Evolutionary conservation across 2,797 vertebrate species (phyloP).

Genomic region (Caiman crocodilus): DNA sequence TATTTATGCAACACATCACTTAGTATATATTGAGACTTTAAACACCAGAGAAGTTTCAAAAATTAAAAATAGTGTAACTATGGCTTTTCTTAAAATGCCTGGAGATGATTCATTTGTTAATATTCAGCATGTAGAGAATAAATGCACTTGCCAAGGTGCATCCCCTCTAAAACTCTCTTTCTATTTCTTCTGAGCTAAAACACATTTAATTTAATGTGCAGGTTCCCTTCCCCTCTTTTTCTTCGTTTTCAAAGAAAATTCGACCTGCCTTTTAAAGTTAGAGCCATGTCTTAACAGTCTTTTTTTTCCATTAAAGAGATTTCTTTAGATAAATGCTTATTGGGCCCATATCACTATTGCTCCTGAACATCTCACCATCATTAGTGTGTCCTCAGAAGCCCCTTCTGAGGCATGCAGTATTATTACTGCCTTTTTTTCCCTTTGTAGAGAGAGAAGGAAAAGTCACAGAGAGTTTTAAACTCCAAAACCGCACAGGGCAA

Average conservation of each 20-base stretch:
- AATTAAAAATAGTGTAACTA: background rate
- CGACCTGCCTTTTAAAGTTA: background rate
- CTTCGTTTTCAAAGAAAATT: background rate
- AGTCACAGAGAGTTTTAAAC: too few relatives aligned
- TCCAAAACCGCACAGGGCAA: too few relatives aligned
- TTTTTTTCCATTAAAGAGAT: too few relatives aligned
- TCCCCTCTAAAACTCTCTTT: background rate
- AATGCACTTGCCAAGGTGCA: background rate
- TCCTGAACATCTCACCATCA: too few relatives aligned
- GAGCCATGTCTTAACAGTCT: background rate
- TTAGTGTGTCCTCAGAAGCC: too few relatives aligned
- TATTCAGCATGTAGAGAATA: background rate
- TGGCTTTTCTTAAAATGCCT: background rate
- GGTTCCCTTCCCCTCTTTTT: background rate
- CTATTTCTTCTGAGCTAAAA: background rate
- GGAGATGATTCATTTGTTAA: background rate
- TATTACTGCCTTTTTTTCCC: too few relatives aligned
- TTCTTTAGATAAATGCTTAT: too few relatives aligned
- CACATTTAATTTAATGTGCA: background rate
- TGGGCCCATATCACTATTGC: too few relatives aligned
- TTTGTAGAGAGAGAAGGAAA: too few relatives aligned
- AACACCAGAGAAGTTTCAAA: background rate
- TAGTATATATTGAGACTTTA: accelerated
- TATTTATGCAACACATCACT: accelerated
- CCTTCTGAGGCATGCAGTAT: too few relatives aligned